A percentile compares a stretch with the other conserved stretches of the same genome.
Conservation (phyloP, 2,113 vertebrate species). For the Cacatua alba region DNA sequence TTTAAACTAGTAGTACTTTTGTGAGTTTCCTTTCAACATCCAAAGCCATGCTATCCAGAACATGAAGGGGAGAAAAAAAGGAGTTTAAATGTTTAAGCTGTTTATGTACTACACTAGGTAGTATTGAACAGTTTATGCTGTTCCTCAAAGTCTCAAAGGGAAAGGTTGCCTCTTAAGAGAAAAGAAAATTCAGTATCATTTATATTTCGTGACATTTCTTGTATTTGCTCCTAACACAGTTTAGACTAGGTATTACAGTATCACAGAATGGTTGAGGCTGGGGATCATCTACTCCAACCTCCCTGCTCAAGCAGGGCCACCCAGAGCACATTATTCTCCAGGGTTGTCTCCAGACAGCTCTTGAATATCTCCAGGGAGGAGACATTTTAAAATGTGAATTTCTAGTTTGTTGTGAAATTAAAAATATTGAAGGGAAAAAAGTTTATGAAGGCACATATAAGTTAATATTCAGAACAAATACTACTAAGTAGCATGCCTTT, state of each 20-base stretch:
- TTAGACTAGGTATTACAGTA: neutral
- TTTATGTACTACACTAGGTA: neutral
- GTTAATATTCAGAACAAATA: neutral
- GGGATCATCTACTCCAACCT: neutral
- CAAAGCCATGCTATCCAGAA: neutral
- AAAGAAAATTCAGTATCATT: neutral
- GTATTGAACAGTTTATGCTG: neutral
- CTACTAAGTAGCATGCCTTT: neutral
- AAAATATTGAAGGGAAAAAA: neutral
- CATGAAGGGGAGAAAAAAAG: neutral
- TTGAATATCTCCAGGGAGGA: neutral
- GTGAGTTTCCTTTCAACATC: neutral
- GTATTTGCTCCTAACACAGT: neutral
- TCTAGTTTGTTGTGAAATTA: neutral
- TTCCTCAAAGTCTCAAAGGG: neutral
- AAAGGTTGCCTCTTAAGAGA: neutral
- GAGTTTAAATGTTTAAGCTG: neutral
- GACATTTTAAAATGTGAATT: neutral
- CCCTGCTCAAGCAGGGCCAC: neutral
- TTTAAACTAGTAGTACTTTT: neutral
- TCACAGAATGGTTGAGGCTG: neutral
- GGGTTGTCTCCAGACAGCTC: neutral
- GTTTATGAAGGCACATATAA: fast-evolving
- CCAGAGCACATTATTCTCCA: neutral
- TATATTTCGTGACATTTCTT: neutral